A percentile compares a stretch with the other conserved stretches of the same genome.
Evolutionary conservation across 1,140 invertebrate genomes (phyloP).

Genomic region (Macrotrachela quadricornifera): DNA sequence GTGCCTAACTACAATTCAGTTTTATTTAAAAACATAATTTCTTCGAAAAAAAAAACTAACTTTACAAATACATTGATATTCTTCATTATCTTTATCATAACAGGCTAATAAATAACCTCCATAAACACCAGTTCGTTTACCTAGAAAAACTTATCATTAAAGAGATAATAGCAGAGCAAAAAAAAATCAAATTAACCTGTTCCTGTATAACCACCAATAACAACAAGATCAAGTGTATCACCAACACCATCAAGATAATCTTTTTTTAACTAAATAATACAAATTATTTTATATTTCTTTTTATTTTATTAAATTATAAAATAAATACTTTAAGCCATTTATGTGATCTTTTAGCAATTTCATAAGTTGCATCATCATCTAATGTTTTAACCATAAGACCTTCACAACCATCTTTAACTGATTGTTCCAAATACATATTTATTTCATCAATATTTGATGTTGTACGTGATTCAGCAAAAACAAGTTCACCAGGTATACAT

Average conservation of each 20-base stretch:
- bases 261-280: conserved; percentile 52
- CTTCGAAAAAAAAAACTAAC: too few relatives aligned
- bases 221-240: conserved; percentile 73
- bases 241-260: conserved; percentile 86
- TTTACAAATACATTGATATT: conserved; percentile 76
- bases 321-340: conserved; percentile 63
- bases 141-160: too few relatives aligned
- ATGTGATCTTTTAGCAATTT: conserved; percentile 83
- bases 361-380: conserved; percentile 73
- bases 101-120: conserved; percentile 92
- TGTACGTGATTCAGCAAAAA: conserved; percentile 53
- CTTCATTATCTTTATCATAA: conserved; percentile 72
- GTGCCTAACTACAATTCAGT: conserved; percentile 42
- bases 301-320: too few relatives aligned
- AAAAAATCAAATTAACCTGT: too few relatives aligned
- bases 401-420: conserved; percentile 67
- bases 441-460: conserved; percentile 72
- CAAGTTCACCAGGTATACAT: conserved; percentile 52
- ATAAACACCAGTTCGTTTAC: conserved; percentile 74
- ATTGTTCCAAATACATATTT: conserved; percentile 75
- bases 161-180: too few relatives aligned
- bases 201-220: conserved; percentile 80
- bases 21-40: too few relatives aligned
- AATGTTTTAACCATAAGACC: conserved; percentile 96
- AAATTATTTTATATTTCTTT: neutral